Conservation (phyloP, 2,113 vertebrate species). For the Noturus placidus region DNA sequence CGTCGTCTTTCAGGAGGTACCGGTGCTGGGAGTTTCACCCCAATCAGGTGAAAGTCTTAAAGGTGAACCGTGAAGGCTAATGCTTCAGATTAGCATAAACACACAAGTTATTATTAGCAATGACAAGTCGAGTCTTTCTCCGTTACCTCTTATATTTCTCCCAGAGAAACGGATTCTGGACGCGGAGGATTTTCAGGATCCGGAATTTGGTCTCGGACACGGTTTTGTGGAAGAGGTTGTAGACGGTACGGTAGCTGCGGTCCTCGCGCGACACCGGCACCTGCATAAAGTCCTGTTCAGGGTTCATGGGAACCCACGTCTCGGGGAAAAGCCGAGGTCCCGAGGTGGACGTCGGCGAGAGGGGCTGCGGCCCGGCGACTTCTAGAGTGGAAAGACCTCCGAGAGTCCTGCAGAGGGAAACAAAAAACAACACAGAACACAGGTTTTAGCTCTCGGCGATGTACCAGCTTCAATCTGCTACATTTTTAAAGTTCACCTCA, state of each 20-base stretch:
- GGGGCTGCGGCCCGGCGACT: constrained; percentile 56
- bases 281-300: constrained; percentile 94
- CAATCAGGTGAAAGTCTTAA: neutral
- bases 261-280: constrained; percentile 94
- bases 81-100: neutral
- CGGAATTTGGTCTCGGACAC: constrained; percentile 96
- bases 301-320: constrained; percentile 93
- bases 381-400: constrained; percentile 76
- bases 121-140: neutral
- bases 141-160: constrained; percentile 98
- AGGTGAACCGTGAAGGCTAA: neutral
- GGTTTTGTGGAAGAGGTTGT: constrained; percentile 98
- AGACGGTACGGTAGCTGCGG: constrained; percentile 95
- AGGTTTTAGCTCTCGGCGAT: neutral
- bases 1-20: neutral
- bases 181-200: constrained; percentile 92
- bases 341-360: constrained; percentile 78
- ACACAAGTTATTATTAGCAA: neutral
- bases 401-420: constrained; percentile 75
- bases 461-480: neutral
- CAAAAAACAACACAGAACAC: neutral
- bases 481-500: neutral
- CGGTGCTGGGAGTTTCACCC: neutral
- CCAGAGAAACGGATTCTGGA: constrained; percentile 99
- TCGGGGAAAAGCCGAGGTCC: constrained; percentile 89